These are phyloP conservation scores for Diachasma alloeum DNA, from an alignment of 1,140 invertebrate species.

Conservation along the genomic window DNA sequence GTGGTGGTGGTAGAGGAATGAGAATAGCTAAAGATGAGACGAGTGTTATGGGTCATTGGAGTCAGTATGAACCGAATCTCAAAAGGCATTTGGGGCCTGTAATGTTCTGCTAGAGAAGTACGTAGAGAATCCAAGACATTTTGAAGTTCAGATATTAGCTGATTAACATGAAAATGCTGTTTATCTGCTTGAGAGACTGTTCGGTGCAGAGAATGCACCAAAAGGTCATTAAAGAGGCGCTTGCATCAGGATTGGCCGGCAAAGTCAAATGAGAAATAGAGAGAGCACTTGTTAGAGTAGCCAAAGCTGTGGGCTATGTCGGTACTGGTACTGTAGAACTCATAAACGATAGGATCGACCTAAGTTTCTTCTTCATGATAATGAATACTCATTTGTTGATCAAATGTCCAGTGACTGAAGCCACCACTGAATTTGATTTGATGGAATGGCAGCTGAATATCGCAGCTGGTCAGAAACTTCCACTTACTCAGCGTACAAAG, in stretches of 20 bases:
- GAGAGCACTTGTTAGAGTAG: conserved; percentile 89
- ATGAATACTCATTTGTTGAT: conserved; percentile 98
- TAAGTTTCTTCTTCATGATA: conserved; percentile 99
- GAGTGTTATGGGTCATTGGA: no score
- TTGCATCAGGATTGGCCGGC: conserved; percentile 80
- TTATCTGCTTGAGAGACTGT: no score
- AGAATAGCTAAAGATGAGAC: no score
- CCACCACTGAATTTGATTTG: conserved; percentile 92
- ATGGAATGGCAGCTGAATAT: conserved; percentile 96
- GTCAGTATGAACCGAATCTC: no score
- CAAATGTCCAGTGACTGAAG: conserved; percentile 98
- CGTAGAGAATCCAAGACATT: no score
- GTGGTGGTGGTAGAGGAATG: no score
- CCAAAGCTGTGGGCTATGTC: conserved; percentile 92
- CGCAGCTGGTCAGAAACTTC: conserved; percentile 86
- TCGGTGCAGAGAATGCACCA: no score
- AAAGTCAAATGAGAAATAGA: conserved; percentile 83
- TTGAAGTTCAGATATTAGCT: no score
- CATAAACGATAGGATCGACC: conserved; percentile 91
- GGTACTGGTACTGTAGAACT: conserved; percentile 98
- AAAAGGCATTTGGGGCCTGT: no score
- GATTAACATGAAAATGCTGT: no score
- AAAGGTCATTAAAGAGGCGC: no score
- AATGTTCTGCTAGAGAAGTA: no score
- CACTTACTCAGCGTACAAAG: conserved; percentile 82